Conservation (phyloP, 2,888 invertebrate genomes). For the Polyploca ridens region DNA sequence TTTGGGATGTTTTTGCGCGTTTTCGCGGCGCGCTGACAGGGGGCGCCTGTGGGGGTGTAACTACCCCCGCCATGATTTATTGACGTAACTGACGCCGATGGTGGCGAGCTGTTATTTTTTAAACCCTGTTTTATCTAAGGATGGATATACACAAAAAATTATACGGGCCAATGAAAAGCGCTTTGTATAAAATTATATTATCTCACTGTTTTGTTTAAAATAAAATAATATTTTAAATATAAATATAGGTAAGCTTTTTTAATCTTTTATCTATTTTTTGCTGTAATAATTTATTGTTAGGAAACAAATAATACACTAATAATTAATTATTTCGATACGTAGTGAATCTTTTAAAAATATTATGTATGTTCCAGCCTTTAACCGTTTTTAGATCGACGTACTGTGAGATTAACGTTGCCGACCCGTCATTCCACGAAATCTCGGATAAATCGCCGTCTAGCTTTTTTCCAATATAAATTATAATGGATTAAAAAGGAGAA, state of each 20-base stretch:
- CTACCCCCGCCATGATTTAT: conserved; percentile 70
- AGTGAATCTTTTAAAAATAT: no score
- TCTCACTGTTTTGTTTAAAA: neutral
- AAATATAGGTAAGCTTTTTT: neutral
- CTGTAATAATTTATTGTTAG: neutral
- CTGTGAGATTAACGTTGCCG: conserved; percentile 46
- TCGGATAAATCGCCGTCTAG: conserved; percentile 3
- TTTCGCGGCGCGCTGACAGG: conserved; percentile 54
- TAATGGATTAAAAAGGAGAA: conserved; percentile 29
- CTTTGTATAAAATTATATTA: neutral
- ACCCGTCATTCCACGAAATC: conserved; percentile 1
- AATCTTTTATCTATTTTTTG: neutral
- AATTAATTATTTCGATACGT: neutral
- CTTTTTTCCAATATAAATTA: conserved; percentile 25
- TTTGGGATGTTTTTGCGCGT: conserved; percentile 71
- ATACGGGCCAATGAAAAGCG: neutral
- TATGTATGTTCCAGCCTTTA: no score
- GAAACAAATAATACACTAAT: neutral
- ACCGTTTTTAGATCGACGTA: conserved; percentile 40
- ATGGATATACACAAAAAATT: neutral
- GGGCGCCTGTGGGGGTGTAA: conserved; percentile 53
- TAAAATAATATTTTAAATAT: no score
- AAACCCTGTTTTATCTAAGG: conserved; percentile 59
- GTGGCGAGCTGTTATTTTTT: conserved; percentile 68
- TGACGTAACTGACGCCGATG: conserved; percentile 55